Conservation (phyloP, 2,113 vertebrate genomes). For the Xiphias gladius region DNA sequence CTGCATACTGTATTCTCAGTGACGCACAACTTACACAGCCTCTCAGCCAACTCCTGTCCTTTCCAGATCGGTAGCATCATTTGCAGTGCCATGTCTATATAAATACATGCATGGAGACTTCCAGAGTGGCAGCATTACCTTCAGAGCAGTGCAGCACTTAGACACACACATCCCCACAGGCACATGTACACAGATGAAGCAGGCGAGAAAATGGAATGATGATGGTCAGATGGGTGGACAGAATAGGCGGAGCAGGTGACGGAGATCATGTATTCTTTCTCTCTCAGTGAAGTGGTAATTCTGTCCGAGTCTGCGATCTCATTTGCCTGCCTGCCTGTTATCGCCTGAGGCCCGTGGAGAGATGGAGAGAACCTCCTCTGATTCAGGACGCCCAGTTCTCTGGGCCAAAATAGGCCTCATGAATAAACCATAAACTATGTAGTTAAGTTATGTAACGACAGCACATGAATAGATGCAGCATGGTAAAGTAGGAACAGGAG, state of each 20-base stretch:
- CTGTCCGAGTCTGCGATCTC: slow-evolving; percentile 55
- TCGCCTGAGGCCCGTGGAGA: slow-evolving; percentile 42
- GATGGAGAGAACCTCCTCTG: slow-evolving; percentile 72
- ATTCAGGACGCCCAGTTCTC: slow-evolving; percentile 75
- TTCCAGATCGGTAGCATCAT: slow-evolving; percentile 51
- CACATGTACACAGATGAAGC: slow-evolving; percentile 18
- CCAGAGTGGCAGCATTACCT: slow-evolving; percentile 24
- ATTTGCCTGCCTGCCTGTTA: slow-evolving; percentile 51
- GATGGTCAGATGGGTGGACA: slow-evolving; percentile 47
- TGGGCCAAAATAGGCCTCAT: slow-evolving; percentile 75
- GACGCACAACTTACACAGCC: slow-evolving; percentile 53
- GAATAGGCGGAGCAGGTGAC: slow-evolving; percentile 56
- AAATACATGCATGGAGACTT: slow-evolving; percentile 55
- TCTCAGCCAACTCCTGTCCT: slow-evolving; percentile 62
- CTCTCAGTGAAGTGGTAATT: slow-evolving; percentile 62
- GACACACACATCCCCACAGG: slow-evolving; percentile 21
- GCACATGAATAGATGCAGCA: slow-evolving; percentile 63
- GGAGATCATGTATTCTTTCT: slow-evolving; percentile 52
- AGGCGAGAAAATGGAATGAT: slow-evolving; percentile 40
- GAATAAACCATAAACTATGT: slow-evolving; percentile 74
- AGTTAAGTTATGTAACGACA: slow-evolving; percentile 76
- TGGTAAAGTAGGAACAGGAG: slow-evolving; percentile 34
- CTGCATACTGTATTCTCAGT: slow-evolving; percentile 35
- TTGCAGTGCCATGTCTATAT: slow-evolving; percentile 43
- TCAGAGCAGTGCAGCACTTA: slow-evolving; percentile 2